Base-by-base conservation (phyloP, 2,888 invertebrate species). In the Erannis defoliaria region DNA sequence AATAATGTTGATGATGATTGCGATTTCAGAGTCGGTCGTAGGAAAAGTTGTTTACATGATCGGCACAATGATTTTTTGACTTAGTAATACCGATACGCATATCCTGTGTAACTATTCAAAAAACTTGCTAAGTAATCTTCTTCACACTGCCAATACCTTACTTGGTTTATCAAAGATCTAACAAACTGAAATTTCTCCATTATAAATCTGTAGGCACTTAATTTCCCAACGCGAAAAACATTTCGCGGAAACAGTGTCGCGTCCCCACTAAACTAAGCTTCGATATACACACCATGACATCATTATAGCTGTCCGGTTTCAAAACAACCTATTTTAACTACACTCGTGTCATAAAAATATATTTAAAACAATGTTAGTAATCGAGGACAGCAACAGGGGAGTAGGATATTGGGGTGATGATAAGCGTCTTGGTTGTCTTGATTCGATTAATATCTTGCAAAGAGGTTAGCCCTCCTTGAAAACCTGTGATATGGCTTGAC, bases 231-330 rank as follows among this genome's bases (percentile, higher is more conserved):
- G 31, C 43, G 50, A 50, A 62, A 45, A 62, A 56, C 42, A 56
- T 46, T 62, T 56, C 62, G 46, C 42, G 35, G 62, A 62, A 60
- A 53, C 33, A 3, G 43, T 55, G 60, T 31, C 60, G 40, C 38
- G 56, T 10, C 46, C 51, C 46, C 33, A 19, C 53, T 62, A 37
- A 23, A 40, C 56, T 62, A 62, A 62, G 56, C 62, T 62, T 53
- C 35, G 23, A 38, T 51, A 37, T 23, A 61, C 40, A 61, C 45
- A 55, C 23, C 40, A 19, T 62, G 61, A 62, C 61, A 51, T 62
- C 55, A 61, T 45, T 54, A 42, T 37, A 12, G 21, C 40, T 16
- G 18, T 54, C 40, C 37, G 38, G 26, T 51, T 40, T 40, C 29
- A 40, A 42, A 51, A 51, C 40, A 40, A 51, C 51, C 40, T 51